A percentile compares a stretch with the other conserved stretches of the same genome.
Conservation (phyloP, 2,888 invertebrate species). For the Hoplodrina ambigua region DNA sequence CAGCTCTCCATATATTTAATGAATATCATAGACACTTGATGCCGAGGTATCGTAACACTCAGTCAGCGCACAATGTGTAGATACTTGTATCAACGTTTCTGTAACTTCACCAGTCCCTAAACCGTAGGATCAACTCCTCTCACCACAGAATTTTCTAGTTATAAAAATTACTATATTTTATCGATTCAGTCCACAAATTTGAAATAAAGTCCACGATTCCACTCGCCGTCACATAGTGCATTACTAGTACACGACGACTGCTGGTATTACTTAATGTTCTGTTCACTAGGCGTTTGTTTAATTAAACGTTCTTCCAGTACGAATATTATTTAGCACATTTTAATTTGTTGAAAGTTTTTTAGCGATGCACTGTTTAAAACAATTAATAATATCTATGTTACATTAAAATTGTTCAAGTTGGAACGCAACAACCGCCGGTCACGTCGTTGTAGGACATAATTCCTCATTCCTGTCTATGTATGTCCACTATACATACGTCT, state of each 20-base stretch:
- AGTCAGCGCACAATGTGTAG: constrained; percentile 78
- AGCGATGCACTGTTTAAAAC: constrained; percentile 89
- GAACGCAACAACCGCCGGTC: constrained; percentile 79
- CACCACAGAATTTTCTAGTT: constrained; percentile 89
- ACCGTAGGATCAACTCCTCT: constrained; percentile 88
- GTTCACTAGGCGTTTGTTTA: constrained; percentile 89
- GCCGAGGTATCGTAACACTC: constrained; percentile 77
- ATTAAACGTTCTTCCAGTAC: constrained; percentile 88
- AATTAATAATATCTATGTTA: constrained; percentile 86
- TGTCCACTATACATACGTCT: constrained; percentile 74
- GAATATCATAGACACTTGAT: constrained; percentile 76
- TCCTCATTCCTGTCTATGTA: constrained; percentile 76
- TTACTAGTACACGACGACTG: constrained; percentile 76
- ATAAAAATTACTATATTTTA: constrained; percentile 89
- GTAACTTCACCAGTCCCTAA: constrained; percentile 83
- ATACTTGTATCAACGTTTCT: constrained; percentile 75
- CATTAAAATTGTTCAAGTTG: constrained; percentile 86
- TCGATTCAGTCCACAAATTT: constrained; percentile 89
- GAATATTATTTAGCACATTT: constrained; percentile 88
- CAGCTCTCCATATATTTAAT: constrained; percentile 72
- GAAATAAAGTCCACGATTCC: constrained; percentile 89
- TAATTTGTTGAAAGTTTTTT: constrained; percentile 89
- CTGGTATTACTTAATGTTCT: constrained; percentile 83
- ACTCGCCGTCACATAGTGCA: constrained; percentile 78
- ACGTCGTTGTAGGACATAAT: constrained; percentile 72